Evolutionary conservation across 2,888 invertebrate species (phyloP), one percentile per base, ranked within the genome.

Genomic region (Blera fallax): DNA sequence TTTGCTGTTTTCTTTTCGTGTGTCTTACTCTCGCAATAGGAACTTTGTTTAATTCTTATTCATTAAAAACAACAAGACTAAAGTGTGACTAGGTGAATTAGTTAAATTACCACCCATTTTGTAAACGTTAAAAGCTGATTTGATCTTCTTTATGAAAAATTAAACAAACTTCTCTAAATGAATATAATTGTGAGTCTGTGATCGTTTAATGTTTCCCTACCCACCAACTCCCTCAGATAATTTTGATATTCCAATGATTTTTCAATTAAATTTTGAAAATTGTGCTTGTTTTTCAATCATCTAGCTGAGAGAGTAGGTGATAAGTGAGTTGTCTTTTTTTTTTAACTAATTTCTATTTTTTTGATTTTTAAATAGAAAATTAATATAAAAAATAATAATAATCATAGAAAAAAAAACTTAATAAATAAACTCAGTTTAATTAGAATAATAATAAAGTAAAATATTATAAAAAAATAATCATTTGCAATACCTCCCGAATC

Each of bases 401-500:
- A n/a, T n/a, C n/a, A n/a, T n/a, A n/a, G n/a, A n/a, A n/a, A n/a
- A n/a, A n/a, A n/a, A n/a, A n/a, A n/a, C n/a, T n/a, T n/a, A 84
- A 64, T 82, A 54, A 72, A 56, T 54, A 69, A 80, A 74, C 54
- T 76, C 34, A 72, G 34, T 56, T 78, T 82, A 78, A 67, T 14
- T 60, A 67, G 56, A 70, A 69, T 21, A 45, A 72, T 77, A 76
- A 85, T 34, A 60, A 80, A 77, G 10, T 65, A 82, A 84, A 70
- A 67, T 60, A 76, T 73, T 10, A 62, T 76, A 67, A 78, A 56
- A 76, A 72, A 65, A 72, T 65, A 62, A 80, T 76, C 48, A 72
- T 76, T 70, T 94, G 94, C 94, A 95, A 94, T 97, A 97, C 97
- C 97, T 97, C 97, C 97, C 95, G 97, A 95, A 95, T 97, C 96